Base-by-base conservation (phyloP, 1,140 invertebrate genomes). In the Magallana angulata region DNA sequence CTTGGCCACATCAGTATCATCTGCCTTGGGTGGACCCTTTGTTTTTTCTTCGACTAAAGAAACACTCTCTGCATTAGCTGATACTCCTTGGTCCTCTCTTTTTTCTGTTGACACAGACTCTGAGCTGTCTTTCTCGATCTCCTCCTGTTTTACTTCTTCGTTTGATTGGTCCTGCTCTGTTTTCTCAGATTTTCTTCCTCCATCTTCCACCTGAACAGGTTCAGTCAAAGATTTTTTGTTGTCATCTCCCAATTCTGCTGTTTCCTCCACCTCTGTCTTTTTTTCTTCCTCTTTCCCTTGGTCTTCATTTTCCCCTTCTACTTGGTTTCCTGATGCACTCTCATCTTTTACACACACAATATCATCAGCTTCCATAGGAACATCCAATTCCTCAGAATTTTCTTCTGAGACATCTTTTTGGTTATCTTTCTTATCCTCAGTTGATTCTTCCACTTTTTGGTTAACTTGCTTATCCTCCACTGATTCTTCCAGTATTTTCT, bases 241-340 rank as follows among this genome's bases (percentile, higher is more conserved):
- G 56, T 56, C 4, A 76, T 87, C 5, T 9, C 7, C 14, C 24
- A 30, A 12, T 8, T 87, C 14, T 36, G 56, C 7, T 9, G 16
- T 30, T 57, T 58, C 18, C 7, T 87, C 14, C 18, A 60, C 7
- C 57, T 14, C 58, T 88, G 58, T 82, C 48, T 18, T 86, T 48
- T 14, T 80, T 24, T 76, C 68, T 76, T 30, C 9, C 9, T 76
- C 30, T 76, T 30, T 12, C 11, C 24, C 18, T 62, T n/a, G 11
- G 60, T 62, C 11, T n/a, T 62, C 60, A 11, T 36, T 36, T 85
- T 88, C 24, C 12, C 16, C 18, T 48, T 56, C 81, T 30, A 57
- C 18, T 57, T 82, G 60, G 8, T 57, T 36, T 87, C 57, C 30
- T 80, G 57, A 16, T n/a, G 36, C 36, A 48, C 11, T 14, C 14